Base-by-base conservation (phyloP, 2,888 invertebrate genomes). In the Microctonus brassicae region DNA sequence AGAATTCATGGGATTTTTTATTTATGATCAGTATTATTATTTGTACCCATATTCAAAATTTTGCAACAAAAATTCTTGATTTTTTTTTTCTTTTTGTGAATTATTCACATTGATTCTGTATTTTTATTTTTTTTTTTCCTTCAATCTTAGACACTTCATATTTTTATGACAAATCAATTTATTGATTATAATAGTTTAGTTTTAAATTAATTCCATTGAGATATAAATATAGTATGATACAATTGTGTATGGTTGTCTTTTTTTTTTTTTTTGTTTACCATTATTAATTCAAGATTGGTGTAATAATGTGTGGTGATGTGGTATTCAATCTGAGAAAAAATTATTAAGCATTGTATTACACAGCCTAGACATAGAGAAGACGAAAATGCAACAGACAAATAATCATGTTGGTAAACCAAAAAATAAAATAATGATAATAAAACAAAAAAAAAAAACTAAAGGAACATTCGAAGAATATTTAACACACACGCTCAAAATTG, bases 301-400 rank as follows among this genome's bases (percentile, higher is more conserved):
- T 2, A 24, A 13, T 9, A 22, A 26, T 24, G 11, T 2, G 11
- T 55, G 26, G n/a, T 2, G 24, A n/a, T 24, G 10, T 24, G 13
- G 75, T 76, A 77, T 75, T 74, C 74, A 76, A 76, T 73, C 73
- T 73, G 69, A 69, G 64, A 70, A 73, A 70, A 73, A 34, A 80
- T 73, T 76, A 55, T 36, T 13, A 9, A 13, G n/a, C n/a, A 39
- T 22, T 13, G 55, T 55, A 26, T 22, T 55, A 24, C 26, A 53
- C 22, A 22, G 1, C 17, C 5, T 13, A 6, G 17, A 47, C 17
- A 29, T 29, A 5, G 17, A 47, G 17, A n/a, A 17, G 17, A 47
- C 17, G 39, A n/a, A 4, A 39, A 39, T n/a, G n/a, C n/a, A 47
- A 47, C 47, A 47, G 47, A 47, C 1, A 17, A 55, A 22, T 26